Conservation (phyloP, 2,113 vertebrate genomes). For the Plecotus auritus region DNA sequence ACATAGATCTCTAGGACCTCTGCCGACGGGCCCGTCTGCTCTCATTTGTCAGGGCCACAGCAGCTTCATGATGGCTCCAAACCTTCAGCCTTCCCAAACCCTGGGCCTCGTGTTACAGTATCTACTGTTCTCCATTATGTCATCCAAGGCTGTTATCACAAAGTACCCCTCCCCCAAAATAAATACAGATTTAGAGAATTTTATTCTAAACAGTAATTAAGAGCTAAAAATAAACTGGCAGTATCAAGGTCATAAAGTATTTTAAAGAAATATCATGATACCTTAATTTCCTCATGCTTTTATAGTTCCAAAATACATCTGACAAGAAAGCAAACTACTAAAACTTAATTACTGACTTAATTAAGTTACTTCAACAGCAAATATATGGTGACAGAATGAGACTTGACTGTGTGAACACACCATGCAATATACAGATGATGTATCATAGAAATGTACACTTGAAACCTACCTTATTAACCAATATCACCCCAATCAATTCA, state of each 20-base stretch:
- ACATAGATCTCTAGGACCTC: too few relatives aligned
- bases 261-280: not conserved
- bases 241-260: not conserved
- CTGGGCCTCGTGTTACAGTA: not conserved
- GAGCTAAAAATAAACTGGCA: not conserved
- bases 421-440: not conserved
- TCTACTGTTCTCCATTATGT: not conserved
- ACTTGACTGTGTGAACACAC: not conserved
- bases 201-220: not conserved
- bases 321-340: not conserved
- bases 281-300: not conserved
- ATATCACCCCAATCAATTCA: not conserved
- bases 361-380: not conserved
- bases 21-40: not conserved
- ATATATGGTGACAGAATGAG: not conserved
- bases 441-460: not conserved
- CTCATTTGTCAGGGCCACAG: not conserved
- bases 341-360: not conserved
- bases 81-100: not conserved
- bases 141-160: not conserved
- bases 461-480: not conserved
- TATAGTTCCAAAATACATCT: not conserved
- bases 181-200: not conserved
- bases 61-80: too few relatives aligned
- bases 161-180: not conserved